Percentiles rank a stretch among this genome's conserved stretches.
Conservation (phyloP, 2,797 vertebrate genomes). For the Cyprinodon diabolis region DNA sequence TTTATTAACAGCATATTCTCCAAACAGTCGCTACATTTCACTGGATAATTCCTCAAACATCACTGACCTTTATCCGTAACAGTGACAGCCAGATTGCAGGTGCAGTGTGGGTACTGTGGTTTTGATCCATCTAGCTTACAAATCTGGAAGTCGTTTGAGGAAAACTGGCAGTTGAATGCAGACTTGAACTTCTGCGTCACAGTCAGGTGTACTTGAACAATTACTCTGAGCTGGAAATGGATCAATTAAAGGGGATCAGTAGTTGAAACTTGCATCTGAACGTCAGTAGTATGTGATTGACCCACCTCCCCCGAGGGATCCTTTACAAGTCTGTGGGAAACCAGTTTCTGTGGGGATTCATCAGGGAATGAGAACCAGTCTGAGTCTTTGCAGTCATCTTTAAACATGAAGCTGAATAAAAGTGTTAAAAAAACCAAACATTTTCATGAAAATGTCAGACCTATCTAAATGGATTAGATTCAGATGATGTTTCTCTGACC, state of each 20-base stretch:
- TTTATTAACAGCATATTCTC: too few relatives aligned
- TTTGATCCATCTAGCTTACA: not conserved
- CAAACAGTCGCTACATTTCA: too few relatives aligned
- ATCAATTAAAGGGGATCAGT: not conserved
- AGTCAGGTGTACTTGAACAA: conserved; percentile 43
- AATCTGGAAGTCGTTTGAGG: accelerated
- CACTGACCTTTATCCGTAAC: conserved; percentile 59
- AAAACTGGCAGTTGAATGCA: conserved; percentile 58
- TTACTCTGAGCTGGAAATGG: conserved; percentile 54
- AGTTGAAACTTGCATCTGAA: not conserved
- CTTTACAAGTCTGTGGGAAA: conserved; percentile 53
- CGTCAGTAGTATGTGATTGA: not conserved
- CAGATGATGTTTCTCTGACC: conserved; percentile 41
- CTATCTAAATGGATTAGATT: not conserved
- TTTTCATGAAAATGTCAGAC: not conserved
- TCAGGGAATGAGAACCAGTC: conserved; percentile 72
- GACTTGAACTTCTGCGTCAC: not conserved
- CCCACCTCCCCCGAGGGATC: conserved; percentile 9
- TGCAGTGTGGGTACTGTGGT: conserved; percentile 65
- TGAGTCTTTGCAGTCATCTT: conserved; percentile 58
- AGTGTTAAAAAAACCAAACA: not conserved
- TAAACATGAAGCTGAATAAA: conserved; percentile 62
- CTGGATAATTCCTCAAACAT: not conserved
- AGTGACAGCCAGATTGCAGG: conserved; percentile 41
- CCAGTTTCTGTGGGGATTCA: conserved; percentile 41